Base-by-base conservation (phyloP, 1,140 invertebrate species). In the Tyrophagus putrescentiae region DNA sequence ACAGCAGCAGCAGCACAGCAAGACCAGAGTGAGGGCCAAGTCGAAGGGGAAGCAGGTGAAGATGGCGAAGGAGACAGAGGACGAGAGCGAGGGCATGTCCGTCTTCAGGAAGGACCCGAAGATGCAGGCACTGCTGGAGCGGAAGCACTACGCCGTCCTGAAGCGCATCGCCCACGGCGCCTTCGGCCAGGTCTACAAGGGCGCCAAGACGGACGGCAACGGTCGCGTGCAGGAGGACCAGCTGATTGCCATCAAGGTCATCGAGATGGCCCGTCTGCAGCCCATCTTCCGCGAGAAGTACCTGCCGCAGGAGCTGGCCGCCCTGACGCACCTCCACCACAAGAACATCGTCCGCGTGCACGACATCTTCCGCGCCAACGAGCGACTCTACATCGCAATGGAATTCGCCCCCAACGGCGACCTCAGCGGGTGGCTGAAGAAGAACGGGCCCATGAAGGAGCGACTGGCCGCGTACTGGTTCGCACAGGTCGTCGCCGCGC, bases 181-280 rank as follows among this genome's bases (percentile, higher is more conserved):
- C 13, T 61, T 61, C 33, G 60, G 60, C 27, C n/a, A 62, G 25
- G 60, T 61, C 7, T 61, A 62, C 33, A 61, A 60, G 29, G 59
- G 45, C 16, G n/a, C n/a, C 11, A 60, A 60, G n/a, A 58, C n/a
- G n/a, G 53, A 32, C 34, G n/a, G n/a, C n/a, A n/a, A n/a, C n/a
- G n/a, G n/a, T n/a, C n/a, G n/a, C n/a, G n/a, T n/a, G n/a, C n/a
- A n/a, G n/a, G n/a, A n/a, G n/a, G 6, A n/a, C 21, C 56, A 29
- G 11, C 27, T 60, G 45, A 18, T 34, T 16, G 54, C 59, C 4
- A 42, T 61, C 2, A 61, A 61, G 32, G 34, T 60, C 11, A 62
- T 61, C 53, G 57, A 61, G 3, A 27, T 62, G 11, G 39, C 27
- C 21, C 41, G 41, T 18, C 23, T 58, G 13, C 13, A 16, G 34